phyloP scores from a whole-genome alignment of 92 coral and sea anemone genomes.

The Epizoanthus fatuus region DNA sequence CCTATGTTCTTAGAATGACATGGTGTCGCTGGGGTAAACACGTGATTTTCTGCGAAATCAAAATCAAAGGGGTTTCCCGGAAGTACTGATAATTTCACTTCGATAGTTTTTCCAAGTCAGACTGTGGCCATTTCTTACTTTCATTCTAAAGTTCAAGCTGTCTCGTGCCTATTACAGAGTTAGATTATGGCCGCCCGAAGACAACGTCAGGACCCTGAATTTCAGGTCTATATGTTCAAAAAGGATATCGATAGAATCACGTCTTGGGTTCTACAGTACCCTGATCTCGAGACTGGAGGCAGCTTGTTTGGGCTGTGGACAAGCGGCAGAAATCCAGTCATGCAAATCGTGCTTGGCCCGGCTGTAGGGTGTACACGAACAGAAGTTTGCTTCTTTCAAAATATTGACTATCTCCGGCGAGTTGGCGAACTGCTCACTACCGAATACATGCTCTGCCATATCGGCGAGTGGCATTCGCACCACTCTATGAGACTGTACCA shows the following conservation, averaged over 20 bases:
- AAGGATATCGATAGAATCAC: conserved; percentile 66
- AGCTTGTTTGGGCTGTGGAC: conserved; percentile 90
- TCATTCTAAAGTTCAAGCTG: no score
- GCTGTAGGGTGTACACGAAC: conserved; percentile 78
- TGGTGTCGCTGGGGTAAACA: no score
- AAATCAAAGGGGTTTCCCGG: no score
- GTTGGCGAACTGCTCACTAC: conserved; percentile 78
- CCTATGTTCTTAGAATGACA: no score
- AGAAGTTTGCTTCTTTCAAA: conserved; percentile 81
- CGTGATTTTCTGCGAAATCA: no score
- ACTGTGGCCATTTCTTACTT: neutral
- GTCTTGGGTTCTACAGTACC: conserved; percentile 39
- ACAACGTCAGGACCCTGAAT: neutral
- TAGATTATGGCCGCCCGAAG: conserved; percentile 39
- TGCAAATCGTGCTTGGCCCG: conserved; percentile 91
- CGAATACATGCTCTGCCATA: conserved; percentile 83
- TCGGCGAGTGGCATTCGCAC: conserved; percentile 98
- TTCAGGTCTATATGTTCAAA: conserved; percentile 65
- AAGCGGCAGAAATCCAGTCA: conserved; percentile 64
- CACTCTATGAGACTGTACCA: conserved; percentile 71
- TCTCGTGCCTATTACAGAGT: no score
- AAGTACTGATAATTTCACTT: no score
- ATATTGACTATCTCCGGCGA: conserved; percentile 73
- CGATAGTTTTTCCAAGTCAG: no score
- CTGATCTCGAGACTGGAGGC: conserved; percentile 70